These are phyloP conservation scores for Thereva nobilitata DNA, from an alignment of 2,888 invertebrate species.

Conservation along the genomic window DNA sequence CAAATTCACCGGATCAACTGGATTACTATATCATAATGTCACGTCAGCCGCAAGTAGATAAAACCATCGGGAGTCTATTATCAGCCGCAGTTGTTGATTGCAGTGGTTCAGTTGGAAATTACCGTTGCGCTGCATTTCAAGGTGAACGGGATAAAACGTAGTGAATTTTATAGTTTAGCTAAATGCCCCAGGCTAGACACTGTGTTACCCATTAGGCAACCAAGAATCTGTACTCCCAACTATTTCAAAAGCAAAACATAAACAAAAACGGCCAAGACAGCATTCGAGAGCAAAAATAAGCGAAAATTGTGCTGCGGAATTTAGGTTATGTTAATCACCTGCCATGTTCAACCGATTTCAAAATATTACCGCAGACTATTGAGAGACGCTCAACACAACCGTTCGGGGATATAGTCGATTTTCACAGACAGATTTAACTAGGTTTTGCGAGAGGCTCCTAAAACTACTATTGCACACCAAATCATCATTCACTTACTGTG, in stretches of 20 bases:
- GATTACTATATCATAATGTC: no score
- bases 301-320: constrained; percentile 19
- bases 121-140: constrained; percentile 36
- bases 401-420: no score
- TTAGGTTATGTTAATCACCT: constrained; percentile 37
- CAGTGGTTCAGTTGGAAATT: no score
- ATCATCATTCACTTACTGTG: no score
- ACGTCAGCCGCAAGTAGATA: no score
- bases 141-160: constrained; percentile 27
- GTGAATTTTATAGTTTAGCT: not conserved
- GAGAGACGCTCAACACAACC: not conserved
- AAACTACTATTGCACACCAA: no score
- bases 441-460: no score
- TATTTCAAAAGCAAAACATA: constrained; percentile 15
- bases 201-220: not conserved
- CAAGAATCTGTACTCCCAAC: not conserved
- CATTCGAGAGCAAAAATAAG: constrained; percentile 8
- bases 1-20: no score
- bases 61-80: no score
- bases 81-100: no score
- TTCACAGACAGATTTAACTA: no score
- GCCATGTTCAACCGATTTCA: constrained; percentile 37
- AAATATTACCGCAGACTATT: constrained; percentile 7
- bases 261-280: constrained; percentile 20
- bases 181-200: not conserved